phyloP scores from a whole-genome alignment of 1,140 invertebrate species.

The Anadara kagoshimensis region DNA sequence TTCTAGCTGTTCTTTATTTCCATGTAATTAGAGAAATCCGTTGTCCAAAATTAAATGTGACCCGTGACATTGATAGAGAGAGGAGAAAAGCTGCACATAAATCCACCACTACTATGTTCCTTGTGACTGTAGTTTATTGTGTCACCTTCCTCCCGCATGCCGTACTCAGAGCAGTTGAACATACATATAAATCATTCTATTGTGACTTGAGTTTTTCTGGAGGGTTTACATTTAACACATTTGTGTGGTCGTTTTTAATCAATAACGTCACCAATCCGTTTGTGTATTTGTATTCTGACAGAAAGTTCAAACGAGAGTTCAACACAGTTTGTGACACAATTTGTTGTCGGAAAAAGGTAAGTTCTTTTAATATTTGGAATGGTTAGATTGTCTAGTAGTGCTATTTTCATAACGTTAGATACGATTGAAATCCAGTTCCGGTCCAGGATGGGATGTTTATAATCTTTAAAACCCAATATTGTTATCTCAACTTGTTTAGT shows the following conservation, averaged over 20 bases:
- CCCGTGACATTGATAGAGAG: background rate
- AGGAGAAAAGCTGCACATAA: constrained; percentile 28
- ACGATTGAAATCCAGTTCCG: no score
- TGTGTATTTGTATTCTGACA: constrained; percentile 41
- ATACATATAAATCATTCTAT: constrained; percentile 42
- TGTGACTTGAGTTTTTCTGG: constrained; percentile 27
- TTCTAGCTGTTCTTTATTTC: constrained; percentile 24
- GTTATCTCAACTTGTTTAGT: no score
- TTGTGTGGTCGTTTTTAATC: constrained; percentile 57
- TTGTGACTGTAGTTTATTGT: constrained; percentile 43
- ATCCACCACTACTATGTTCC: constrained; percentile 47
- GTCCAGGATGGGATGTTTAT: no score
- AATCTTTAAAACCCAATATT: no score
- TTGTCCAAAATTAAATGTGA: background rate
- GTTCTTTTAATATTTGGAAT: no score
- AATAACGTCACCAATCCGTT: constrained; percentile 63
- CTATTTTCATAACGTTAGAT: no score
- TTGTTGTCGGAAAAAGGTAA: no score
- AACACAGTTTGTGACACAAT: no score
- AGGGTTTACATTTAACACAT: constrained; percentile 54
- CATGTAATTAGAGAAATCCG: constrained; percentile 11
- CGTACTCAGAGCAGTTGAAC: constrained; percentile 29
- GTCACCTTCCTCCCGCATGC: constrained; percentile 37
- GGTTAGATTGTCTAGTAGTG: no score
- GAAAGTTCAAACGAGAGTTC: no score